phyloP scores from a whole-genome alignment of 64 coral and sea anemone species.

The Hydrozoanthus tunicans region DNA sequence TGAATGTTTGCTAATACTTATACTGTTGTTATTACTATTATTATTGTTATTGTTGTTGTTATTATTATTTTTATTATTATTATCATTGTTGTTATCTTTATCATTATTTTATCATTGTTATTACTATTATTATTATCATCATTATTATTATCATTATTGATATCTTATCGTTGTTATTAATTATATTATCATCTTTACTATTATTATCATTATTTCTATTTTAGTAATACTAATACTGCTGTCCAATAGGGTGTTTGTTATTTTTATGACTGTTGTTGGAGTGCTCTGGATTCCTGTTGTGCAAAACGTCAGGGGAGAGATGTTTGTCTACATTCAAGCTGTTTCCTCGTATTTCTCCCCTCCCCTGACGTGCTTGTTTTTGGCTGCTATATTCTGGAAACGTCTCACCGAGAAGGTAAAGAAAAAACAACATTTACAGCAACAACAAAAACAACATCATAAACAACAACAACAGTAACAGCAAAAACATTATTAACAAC shows the following conservation, averaged over 20 bases:
- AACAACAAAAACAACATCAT: neutral
- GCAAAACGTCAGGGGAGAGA: conserved; percentile 86
- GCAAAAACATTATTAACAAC: too few relatives aligned
- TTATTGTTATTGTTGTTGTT: too few relatives aligned
- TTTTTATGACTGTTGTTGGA: conserved; percentile 79
- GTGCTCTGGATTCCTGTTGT: conserved; percentile 97
- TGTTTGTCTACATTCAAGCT: conserved; percentile 97
- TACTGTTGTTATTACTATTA: too few relatives aligned
- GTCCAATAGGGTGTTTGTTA: conserved; percentile 72
- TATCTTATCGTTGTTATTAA: too few relatives aligned
- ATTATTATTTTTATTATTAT: too few relatives aligned
- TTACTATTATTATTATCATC: too few relatives aligned
- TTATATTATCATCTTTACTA: too few relatives aligned
- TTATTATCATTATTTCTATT: neutral
- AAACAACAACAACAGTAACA: too few relatives aligned
- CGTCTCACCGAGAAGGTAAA: conserved; percentile 79
- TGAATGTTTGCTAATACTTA: too few relatives aligned
- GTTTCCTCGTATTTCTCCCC: conserved; percentile 85
- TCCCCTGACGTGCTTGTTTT: conserved; percentile 78
- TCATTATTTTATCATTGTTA: too few relatives aligned
- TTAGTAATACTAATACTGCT: neutral
- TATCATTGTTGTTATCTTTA: too few relatives aligned
- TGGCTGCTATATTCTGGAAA: conserved; percentile 80
- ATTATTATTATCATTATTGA: too few relatives aligned
- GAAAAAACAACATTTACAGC: neutral